Conservation (phyloP, 2,113 vertebrate species). For the Scomber colias region DNA sequence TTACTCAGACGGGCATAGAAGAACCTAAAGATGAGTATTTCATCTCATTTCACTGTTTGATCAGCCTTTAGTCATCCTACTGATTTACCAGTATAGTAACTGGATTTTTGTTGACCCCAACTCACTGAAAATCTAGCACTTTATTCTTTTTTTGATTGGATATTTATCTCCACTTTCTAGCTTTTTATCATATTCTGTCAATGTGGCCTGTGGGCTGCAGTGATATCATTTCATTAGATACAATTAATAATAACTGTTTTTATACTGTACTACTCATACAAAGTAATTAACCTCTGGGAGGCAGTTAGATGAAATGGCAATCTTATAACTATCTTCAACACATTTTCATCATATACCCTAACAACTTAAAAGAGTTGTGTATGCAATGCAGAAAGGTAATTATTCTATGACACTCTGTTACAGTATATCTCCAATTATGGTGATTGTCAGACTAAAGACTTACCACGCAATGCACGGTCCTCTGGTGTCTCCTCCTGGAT, state of each 20-base stretch:
- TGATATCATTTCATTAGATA: background rate
- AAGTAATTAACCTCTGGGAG: background rate
- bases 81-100: background rate
- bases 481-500: constrained; percentile 48
- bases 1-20: background rate
- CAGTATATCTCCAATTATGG: background rate
- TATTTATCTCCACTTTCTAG: background rate
- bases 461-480: background rate
- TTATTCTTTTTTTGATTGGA: too few relatives aligned
- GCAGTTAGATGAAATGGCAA: background rate
- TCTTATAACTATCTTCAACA: background rate
- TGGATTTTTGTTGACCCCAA: background rate
- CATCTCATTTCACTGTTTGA: background rate
- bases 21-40: constrained; percentile 4
- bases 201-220: background rate
- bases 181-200: background rate
- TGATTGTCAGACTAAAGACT: background rate
- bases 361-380: background rate
- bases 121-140: too few relatives aligned
- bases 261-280: background rate
- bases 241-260: constrained; percentile 1
- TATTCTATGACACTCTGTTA: background rate
- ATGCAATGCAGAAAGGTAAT: background rate
- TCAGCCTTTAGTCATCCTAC: background rate
- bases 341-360: background rate